Conservation (phyloP, 2,888 invertebrate species). For the Salpingus planirostris region DNA sequence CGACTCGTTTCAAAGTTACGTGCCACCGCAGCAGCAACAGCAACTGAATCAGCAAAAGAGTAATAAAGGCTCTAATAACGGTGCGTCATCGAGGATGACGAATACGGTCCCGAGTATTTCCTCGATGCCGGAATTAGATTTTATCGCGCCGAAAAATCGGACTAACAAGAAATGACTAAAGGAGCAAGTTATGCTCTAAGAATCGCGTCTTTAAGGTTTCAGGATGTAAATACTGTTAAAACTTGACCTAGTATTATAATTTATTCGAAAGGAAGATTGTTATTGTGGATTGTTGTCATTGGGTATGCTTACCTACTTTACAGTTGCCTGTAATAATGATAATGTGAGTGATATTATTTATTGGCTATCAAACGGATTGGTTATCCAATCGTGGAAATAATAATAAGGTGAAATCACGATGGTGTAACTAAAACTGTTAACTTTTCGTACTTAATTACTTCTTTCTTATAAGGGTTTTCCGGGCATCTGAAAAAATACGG, state of each 20-base stretch:
- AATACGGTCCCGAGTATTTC: slow-evolving; percentile 40
- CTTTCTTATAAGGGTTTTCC: no score
- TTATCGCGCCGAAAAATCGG: slow-evolving; percentile 42
- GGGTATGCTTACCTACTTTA: no score
- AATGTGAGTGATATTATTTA: slow-evolving; percentile 11
- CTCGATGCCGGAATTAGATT: slow-evolving; percentile 48
- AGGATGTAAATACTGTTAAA: slow-evolving; percentile 4
- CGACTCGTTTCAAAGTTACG: slow-evolving; percentile 19
- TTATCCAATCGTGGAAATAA: no score
- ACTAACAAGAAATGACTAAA: slow-evolving; percentile 40
- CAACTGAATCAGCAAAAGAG: slow-evolving; percentile 1
- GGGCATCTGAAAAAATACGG: no score
- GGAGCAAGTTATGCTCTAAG: slow-evolving; percentile 38
- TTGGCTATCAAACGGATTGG: slow-evolving; percentile 2
- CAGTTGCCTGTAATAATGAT: slow-evolving; percentile 5
- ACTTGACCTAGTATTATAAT: no score
- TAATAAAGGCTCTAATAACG: slow-evolving; percentile 1
- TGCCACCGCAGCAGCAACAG: slow-evolving; percentile 4
- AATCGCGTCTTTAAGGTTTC: slow-evolving; percentile 1
- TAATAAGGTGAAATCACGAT: no score
- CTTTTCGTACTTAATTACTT: no score
- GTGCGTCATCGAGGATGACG: slow-evolving; percentile 9
- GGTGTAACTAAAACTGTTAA: no score
- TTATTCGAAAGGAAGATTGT: no score
- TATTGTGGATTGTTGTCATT: no score